phyloP scores from a whole-genome alignment of 1,140 invertebrate species.

The Cydia fagiglandana region DNA sequence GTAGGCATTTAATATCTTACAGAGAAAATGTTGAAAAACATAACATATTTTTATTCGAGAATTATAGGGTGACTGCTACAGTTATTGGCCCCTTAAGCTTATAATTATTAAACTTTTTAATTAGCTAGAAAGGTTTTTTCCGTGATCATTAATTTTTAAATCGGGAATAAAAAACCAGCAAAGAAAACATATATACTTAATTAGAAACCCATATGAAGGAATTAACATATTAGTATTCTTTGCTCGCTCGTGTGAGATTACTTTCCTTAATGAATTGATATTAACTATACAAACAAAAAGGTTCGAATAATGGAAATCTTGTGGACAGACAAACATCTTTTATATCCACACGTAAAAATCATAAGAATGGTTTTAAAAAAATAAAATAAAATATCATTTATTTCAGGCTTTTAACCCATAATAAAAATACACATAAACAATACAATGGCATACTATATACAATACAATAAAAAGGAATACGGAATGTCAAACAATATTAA shows the following conservation, averaged over 20 bases:
- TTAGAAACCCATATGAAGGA: not conserved
- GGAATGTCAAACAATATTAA: too few relatives aligned
- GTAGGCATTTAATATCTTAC: not conserved
- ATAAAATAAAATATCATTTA: too few relatives aligned
- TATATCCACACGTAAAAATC: not conserved
- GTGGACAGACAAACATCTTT: not conserved
- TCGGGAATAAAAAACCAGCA: not conserved
- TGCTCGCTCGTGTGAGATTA: not conserved
- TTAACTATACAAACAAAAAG: not conserved
- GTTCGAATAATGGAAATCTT: not conserved
- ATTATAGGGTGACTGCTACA: too few relatives aligned
- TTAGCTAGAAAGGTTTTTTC: too few relatives aligned
- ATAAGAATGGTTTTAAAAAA: too few relatives aligned
- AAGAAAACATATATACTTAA: not conserved
- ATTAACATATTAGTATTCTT: not conserved
- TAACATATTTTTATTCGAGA: not conserved
- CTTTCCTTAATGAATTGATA: slow-evolving; percentile 15
- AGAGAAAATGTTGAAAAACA: not conserved
- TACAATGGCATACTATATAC: too few relatives aligned
- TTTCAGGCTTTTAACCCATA: too few relatives aligned
- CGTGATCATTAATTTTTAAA: too few relatives aligned
- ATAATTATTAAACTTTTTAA: too few relatives aligned
- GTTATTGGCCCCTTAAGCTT: too few relatives aligned
- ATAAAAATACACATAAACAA: too few relatives aligned
- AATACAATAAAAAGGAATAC: too few relatives aligned